Evolutionary conservation across 92 coral and sea anemone genomes (phyloP), one percentile per base, ranked within the genome.

Genomic region (Palythoa grandiflora): DNA sequence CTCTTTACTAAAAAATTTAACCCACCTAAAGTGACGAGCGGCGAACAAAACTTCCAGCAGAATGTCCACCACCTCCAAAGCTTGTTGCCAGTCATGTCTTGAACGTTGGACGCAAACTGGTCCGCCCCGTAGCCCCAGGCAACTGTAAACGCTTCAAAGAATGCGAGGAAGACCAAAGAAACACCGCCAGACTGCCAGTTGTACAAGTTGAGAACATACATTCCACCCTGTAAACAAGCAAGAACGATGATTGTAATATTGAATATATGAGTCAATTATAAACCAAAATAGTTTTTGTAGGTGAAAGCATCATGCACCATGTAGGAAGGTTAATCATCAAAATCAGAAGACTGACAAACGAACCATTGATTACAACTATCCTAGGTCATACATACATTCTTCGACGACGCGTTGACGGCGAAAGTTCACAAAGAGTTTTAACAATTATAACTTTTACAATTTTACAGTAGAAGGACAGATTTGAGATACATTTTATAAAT

Each of bases 71-170:
- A 97, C 0, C 91, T 94, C 92, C 90, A 91, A 50, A 97, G 90
- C 77, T 91, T 95, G 88, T 94, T 84, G 6, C 99, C 99, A 35
- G 93, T 96, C 99, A 97, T 97, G 0, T 90, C 89, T 84, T 94
- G 92, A 68, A 97, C 91, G 78, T 97, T 98, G 72, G 57, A 55
- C 20, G 98, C 98, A 90, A 97, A 97, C 6, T 97, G 96, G 76
- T 95, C 92, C 3, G 98, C 96, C 36, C 99, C 99, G 72, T 97
- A 97, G 1, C 96, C 96, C 99, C 99, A 97, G 5, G 98, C 93
- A 2, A 97, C 95, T 1, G 94, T 93, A 8, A 95, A 68, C 61
- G 94, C 96, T 80, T 97, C 99, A 88, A 95, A 95, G 93, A 97
- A 97, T 40, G 99, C 98, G 66, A 97, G 90, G 81, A 97, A 97